A percentile compares a stretch with the other conserved stretches of the same genome.
phyloP scores from a whole-genome alignment of 2,113 vertebrate genomes.

The Myrmecophaga tridactyla region DNA sequence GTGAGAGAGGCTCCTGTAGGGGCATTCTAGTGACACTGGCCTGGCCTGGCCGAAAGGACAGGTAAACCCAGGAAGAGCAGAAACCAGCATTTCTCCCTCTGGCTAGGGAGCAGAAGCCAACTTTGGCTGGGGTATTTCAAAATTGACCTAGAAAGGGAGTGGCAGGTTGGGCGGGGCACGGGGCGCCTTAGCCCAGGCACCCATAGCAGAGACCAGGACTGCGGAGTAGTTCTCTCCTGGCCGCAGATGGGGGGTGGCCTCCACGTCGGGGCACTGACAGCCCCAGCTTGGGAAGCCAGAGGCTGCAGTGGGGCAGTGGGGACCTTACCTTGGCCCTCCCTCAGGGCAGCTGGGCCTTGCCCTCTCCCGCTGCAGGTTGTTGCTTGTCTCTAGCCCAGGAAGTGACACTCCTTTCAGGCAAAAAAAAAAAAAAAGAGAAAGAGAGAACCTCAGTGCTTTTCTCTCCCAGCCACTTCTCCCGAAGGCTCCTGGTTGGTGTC shows the following conservation, averaged over 20 bases:
- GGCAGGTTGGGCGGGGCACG: background rate
- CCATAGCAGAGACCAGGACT: background rate
- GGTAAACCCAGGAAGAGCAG: background rate
- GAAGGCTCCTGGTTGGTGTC: conserved; percentile 60
- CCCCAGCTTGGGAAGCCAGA: background rate
- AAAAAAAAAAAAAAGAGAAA: background rate
- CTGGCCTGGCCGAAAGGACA: background rate
- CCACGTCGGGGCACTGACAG: background rate
- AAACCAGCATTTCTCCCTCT: background rate
- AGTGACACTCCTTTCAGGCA: conserved; percentile 81
- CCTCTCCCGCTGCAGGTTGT: conserved; percentile 78
- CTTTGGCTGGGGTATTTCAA: conserved; percentile 40
- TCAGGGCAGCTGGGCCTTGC: conserved; percentile 25
- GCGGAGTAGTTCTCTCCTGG: background rate
- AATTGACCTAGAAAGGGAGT: conserved; percentile 39
- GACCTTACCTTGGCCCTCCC: conserved; percentile 75
- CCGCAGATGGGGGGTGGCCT: background rate
- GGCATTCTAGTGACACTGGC: background rate
- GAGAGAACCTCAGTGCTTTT: conserved; percentile 74
- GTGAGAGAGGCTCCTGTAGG: background rate
- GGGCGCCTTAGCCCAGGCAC: background rate
- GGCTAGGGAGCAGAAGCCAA: conserved; percentile 8
- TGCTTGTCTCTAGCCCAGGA: conserved; percentile 79
- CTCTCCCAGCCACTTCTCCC: conserved; percentile 46
- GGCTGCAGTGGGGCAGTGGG: background rate